Base-by-base conservation (phyloP, 2,113 vertebrate genomes). In the Fulica atra region DNA sequence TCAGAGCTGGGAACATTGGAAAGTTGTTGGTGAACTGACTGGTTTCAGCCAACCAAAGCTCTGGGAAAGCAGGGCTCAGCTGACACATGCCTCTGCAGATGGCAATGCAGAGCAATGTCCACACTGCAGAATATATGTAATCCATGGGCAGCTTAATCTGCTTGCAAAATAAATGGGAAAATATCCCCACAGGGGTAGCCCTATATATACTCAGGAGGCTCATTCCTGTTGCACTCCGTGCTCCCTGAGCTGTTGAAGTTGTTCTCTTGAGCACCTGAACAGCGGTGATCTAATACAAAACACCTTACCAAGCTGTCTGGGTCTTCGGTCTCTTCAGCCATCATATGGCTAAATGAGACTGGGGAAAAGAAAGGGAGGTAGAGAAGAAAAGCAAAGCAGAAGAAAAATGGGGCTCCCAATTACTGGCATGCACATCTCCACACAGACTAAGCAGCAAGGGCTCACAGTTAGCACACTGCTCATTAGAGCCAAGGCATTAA, bases 401-500 rank as follows among this genome's bases (percentile, higher is more conserved):
- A 91, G 69, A 96, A 95, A 97, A 96, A 96, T 92, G 86, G 89
- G 73, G 64, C 44, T 97, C 80, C 91, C 81, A 83, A 69, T 90
- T 95, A 78, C 76, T 97, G 92, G 96, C 92, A 79, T 71, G 68
- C 76, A 82, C 68, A 94, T 97, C 86, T 93, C 96, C 81, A 95
- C 81, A 78, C 63, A 96, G 96, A 94, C 94, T 93, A 71, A 96
- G 86, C 74, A 94, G 93, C 92, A 93, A 96, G 92, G 95, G 87
- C 72, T 92, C 83, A 54, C 85, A 78, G 82, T 91, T 95, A 85
- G 94, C 91, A 93, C 97, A 94, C 74, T 91, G 35, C 89, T 97
- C 85, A 61, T 92, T 95, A 94, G 77, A 97, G 96, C 96, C 97
- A 98, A 97, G 89, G 89, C 77, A 96, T 96, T 98, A 97, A 97